phyloP scores from a whole-genome alignment of 2,888 invertebrate genomes.

The Amphipyra tragopoginis region DNA sequence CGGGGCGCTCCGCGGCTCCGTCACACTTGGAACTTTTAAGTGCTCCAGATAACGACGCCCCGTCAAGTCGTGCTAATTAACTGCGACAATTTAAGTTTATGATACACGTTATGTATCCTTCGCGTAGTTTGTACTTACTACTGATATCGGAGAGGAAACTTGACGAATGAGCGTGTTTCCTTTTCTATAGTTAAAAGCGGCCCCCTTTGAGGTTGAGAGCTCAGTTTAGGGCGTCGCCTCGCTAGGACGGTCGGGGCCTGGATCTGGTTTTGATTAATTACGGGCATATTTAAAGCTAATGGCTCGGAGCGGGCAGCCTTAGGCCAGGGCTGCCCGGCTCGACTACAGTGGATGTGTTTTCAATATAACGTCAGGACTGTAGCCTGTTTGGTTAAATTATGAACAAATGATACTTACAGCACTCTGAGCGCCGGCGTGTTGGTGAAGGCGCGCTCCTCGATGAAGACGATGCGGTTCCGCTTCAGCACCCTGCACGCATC shows the following conservation, averaged over 20 bases:
- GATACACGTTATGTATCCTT: not conserved
- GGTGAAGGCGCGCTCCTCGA: slow-evolving; percentile 94
- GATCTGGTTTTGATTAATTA: slow-evolving; percentile 31
- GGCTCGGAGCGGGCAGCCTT: not conserved
- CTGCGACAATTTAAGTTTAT: not conserved
- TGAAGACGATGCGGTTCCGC: slow-evolving; percentile 94
- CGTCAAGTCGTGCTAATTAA: slow-evolving; percentile 8
- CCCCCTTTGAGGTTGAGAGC: not conserved
- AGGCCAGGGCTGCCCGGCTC: not conserved
- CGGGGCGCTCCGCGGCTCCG: not conserved
- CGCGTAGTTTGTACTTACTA: slow-evolving; percentile 1
- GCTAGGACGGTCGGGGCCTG: not conserved
- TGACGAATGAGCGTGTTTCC: too few relatives aligned
- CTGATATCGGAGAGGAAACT: not conserved
- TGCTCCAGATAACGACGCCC: slow-evolving; percentile 12
- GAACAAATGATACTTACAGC: slow-evolving; percentile 92
- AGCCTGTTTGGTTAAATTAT: too few relatives aligned
- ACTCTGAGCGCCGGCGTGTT: slow-evolving; percentile 94
- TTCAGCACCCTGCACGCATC: slow-evolving; percentile 93
- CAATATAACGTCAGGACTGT: too few relatives aligned
- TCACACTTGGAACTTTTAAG: slow-evolving; percentile 20
- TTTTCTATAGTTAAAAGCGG: too few relatives aligned
- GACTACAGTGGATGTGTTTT: too few relatives aligned
- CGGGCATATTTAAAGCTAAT: slow-evolving; percentile 2
- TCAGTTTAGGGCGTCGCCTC: not conserved